These are phyloP conservation scores for Plotosus lineatus DNA, from an alignment of 2,113 vertebrate genomes.

Conservation along the genomic window DNA sequence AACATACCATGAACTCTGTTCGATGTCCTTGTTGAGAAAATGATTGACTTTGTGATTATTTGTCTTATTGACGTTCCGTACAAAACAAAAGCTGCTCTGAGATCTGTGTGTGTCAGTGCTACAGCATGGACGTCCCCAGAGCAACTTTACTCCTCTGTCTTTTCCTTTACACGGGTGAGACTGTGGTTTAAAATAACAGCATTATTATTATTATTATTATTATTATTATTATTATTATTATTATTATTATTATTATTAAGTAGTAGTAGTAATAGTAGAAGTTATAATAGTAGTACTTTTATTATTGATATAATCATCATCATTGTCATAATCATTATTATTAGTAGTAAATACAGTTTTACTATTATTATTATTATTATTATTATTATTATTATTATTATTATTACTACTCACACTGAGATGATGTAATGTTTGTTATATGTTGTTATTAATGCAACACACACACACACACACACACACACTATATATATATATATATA, in stretches of 20 bases:
- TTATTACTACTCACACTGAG: too few relatives aligned
- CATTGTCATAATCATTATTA: too few relatives aligned
- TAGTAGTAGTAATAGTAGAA: too few relatives aligned
- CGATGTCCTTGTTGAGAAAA: slow-evolving; percentile 66
- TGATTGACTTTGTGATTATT: slow-evolving; percentile 72
- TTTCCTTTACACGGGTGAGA: slow-evolving; percentile 66
- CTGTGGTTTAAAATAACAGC: neutral
- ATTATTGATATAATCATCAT: too few relatives aligned
- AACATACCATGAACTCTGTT: slow-evolving; percentile 63
- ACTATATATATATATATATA: too few relatives aligned
- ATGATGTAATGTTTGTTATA: too few relatives aligned
- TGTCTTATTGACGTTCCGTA: slow-evolving; percentile 51
- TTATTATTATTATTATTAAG: neutral
- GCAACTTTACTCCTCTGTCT: slow-evolving; percentile 60
- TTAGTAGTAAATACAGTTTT: too few relatives aligned
- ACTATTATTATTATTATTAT: too few relatives aligned
- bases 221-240: neutral
- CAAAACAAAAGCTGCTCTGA: slow-evolving; percentile 47
- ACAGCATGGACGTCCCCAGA: slow-evolving; percentile 65
- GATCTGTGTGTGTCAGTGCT: slow-evolving; percentile 48
- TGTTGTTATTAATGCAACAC: too few relatives aligned
- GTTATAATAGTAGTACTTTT: too few relatives aligned
- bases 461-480: too few relatives aligned
- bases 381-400: too few relatives aligned
- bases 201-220: neutral